phyloP scores from a whole-genome alignment of 2,888 invertebrate genomes.

The Apoderus coryli region DNA sequence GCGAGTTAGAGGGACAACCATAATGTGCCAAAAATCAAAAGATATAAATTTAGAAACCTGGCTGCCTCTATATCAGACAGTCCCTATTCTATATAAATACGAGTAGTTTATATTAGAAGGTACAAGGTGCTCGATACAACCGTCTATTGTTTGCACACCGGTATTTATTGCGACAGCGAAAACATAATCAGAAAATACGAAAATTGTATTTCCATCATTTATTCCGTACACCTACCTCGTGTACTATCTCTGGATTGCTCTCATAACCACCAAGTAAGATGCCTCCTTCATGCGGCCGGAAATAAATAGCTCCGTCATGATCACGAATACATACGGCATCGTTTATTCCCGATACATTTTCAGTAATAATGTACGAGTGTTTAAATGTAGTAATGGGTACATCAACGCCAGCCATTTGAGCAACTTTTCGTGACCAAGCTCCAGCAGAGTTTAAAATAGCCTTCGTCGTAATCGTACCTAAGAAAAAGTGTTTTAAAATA shows the following conservation, averaged over 20 bases:
- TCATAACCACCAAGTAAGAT: conserved; percentile 83
- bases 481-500: neutral
- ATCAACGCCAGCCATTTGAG: conserved; percentile 48
- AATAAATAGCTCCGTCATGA: conserved; percentile 70
- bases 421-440: conserved; percentile 69
- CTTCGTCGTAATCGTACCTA: conserved; percentile 54
- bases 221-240: conserved; percentile 43
- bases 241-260: conserved; percentile 64
- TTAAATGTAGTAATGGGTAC: conserved; percentile 74
- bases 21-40: too few species aligned
- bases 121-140: too few species aligned
- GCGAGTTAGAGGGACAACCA: too few species aligned
- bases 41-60: too few species aligned
- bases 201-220: too few species aligned
- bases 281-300: conserved; percentile 70
- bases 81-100: too few species aligned
- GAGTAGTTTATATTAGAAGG: too few species aligned
- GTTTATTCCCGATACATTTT: conserved; percentile 57
- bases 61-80: too few species aligned
- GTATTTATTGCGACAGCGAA: too few species aligned
- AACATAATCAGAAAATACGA: too few species aligned
- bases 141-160: too few species aligned
- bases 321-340: conserved; percentile 73
- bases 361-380: conserved; percentile 77
- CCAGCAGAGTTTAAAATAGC: conserved; percentile 69